A percentile compares a stretch with the other conserved stretches of the same genome.
These are phyloP conservation scores for Asobara japonica DNA, from an alignment of 1,140 invertebrate genomes.

Conservation along the genomic window DNA sequence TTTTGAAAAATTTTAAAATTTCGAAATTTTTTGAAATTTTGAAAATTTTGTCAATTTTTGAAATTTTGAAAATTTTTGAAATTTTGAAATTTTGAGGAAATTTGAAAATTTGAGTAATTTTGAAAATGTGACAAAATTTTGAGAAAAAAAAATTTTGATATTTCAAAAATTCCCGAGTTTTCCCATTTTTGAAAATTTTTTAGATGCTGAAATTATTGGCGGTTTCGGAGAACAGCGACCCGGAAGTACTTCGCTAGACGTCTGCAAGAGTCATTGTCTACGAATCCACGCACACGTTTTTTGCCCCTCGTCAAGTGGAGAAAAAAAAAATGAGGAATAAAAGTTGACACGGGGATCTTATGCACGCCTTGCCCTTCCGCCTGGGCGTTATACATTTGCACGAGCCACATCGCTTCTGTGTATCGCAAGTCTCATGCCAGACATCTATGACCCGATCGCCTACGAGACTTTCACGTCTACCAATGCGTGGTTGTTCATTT, in stretches of 20 bases:
- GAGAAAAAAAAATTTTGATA: background rate
- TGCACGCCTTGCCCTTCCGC: conserved; percentile 46
- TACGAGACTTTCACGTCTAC: conserved; percentile 31
- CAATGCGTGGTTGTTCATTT: background rate
- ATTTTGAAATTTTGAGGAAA: too few species aligned
- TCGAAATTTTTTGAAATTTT: too few species aligned
- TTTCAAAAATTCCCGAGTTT: too few species aligned
- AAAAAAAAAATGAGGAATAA: background rate
- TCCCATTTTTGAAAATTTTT: background rate
- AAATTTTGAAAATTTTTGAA: too few species aligned
- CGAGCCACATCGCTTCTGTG: background rate
- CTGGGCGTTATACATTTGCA: conserved; percentile 45
- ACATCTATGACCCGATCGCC: conserved; percentile 35
- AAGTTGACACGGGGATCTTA: background rate
- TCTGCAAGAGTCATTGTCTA: conserved; percentile 45
- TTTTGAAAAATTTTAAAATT: too few species aligned
- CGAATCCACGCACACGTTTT: conserved; percentile 38
- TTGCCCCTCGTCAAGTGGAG: background rate
- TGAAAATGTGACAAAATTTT: too few species aligned
- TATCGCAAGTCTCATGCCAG: background rate
- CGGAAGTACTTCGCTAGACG: conserved; percentile 40
- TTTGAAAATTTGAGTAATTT: too few species aligned
- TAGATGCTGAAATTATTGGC: too few species aligned
- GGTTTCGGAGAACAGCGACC: conserved; percentile 21
- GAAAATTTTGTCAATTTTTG: too few species aligned